Evolutionary conservation across 2,888 invertebrate genomes (phyloP).

Genomic region (Miltochrista miniata): DNA sequence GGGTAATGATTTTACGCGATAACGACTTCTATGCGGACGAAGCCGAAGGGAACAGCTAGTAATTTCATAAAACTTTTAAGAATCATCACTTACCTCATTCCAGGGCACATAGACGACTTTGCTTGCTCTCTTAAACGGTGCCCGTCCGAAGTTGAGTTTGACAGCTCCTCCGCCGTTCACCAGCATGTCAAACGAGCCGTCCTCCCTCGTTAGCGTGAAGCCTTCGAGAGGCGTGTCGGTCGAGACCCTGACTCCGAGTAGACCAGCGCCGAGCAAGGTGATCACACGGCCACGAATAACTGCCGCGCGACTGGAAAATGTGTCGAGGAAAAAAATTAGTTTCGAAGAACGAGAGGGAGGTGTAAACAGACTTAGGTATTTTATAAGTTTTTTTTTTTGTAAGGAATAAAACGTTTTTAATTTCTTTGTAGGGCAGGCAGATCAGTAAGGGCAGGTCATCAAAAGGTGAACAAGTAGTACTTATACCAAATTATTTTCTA

Average conservation of each 20-base stretch:
- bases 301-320: conserved; percentile 92
- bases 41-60: no score
- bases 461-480: no score
- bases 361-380: background rate
- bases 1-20: no score
- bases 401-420: no score
- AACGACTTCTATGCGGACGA: no score
- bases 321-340: conserved; percentile 13
- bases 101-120: conserved; percentile 97
- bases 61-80: no score
- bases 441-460: no score
- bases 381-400: no score
- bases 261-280: conserved; percentile 94
- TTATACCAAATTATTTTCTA: no score
- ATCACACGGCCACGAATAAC: conserved; percentile 98
- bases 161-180: conserved; percentile 99
- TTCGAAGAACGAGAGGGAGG: background rate
- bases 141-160: conserved; percentile 95
- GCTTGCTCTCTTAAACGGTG: conserved; percentile 94
- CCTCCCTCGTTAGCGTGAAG: conserved; percentile 95
- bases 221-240: conserved; percentile 98
- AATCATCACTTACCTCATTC: conserved; percentile 88
- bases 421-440: no score
- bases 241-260: conserved; percentile 97
- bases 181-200: conserved; percentile 98